These are phyloP conservation scores for Ciconia nigra DNA, from an alignment of 2,797 vertebrate species.

Conservation along the genomic window DNA sequence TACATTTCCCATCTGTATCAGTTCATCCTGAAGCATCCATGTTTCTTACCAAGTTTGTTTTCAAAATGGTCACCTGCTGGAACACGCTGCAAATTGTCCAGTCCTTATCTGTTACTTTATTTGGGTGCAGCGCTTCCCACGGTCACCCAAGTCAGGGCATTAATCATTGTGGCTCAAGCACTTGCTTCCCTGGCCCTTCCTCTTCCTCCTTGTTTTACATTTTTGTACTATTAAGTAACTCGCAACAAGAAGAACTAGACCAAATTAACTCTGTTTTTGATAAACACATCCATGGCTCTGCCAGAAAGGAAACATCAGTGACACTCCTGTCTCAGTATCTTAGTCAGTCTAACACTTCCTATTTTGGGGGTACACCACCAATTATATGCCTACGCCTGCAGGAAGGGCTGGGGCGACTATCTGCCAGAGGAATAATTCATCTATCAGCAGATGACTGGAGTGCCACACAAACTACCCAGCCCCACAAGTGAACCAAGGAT, in stretches of 20 bases:
- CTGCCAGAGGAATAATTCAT: background rate
- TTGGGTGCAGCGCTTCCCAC: rapidly evolving
- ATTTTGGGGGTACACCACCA: background rate
- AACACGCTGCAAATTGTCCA: rapidly evolving
- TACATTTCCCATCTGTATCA: background rate
- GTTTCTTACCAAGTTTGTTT: background rate
- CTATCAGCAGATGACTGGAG: background rate
- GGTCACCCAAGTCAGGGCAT: rapidly evolving
- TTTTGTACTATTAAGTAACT: background rate
- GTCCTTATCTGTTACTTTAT: background rate
- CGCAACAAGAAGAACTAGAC: background rate
- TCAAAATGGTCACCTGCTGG: background rate
- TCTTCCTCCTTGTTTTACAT: background rate
- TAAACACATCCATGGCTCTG: background rate
- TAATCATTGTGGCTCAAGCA: background rate
- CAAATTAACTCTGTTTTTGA: background rate
- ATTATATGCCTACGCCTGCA: background rate
- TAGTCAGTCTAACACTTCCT: background rate
- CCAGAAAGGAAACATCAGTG: background rate
- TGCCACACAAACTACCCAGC: background rate
- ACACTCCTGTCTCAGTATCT: background rate
- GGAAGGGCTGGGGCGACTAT: background rate
- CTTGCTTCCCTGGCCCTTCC: background rate
- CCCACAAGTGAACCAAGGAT: background rate
- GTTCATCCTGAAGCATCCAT: background rate